Percentiles rank a stretch among this genome's conserved stretches.
phyloP scores from a whole-genome alignment of 1,140 invertebrate species.

The Chironomus tepperi region DNA sequence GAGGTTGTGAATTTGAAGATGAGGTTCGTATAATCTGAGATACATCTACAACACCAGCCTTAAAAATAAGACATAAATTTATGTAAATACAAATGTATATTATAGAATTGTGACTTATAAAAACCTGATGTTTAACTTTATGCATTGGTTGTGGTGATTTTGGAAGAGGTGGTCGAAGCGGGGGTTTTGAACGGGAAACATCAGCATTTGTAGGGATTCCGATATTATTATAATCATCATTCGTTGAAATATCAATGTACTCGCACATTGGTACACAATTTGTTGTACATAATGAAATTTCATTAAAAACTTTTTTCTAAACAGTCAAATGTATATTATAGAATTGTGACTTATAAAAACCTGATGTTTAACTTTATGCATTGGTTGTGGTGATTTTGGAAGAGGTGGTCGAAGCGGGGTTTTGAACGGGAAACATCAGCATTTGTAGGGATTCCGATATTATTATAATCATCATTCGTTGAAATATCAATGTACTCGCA shows the following conservation, averaged over 20 bases:
- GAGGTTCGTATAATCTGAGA: constrained; percentile 41
- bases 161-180: constrained; percentile 49
- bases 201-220: constrained; percentile 41
- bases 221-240: constrained; percentile 35
- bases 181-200: constrained; percentile 47
- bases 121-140: constrained; percentile 36
- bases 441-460: constrained; percentile 41
- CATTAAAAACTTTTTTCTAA: too few species aligned
- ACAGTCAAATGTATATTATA: too few species aligned
- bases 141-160: constrained; percentile 42
- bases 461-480: constrained; percentile 34
- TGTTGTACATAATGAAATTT: constrained; percentile 72
- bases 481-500: constrained; percentile 39
- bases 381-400: constrained; percentile 43
- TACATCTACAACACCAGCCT: constrained; percentile 32
- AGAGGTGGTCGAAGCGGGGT: constrained; percentile 50
- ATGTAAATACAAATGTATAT: constrained; percentile 26
- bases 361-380: constrained; percentile 37
- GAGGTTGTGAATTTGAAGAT: constrained; percentile 42
- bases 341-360: too few species aligned
- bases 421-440: constrained; percentile 44
- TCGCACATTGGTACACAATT: constrained; percentile 69
- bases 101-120: too few species aligned
- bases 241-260: constrained; percentile 31
- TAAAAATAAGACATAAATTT: constrained; percentile 31